Evolutionary conservation across 2,113 vertebrate genomes (phyloP), one percentile per base, ranked within the genome.

Genomic region (Empidonax traillii): DNA sequence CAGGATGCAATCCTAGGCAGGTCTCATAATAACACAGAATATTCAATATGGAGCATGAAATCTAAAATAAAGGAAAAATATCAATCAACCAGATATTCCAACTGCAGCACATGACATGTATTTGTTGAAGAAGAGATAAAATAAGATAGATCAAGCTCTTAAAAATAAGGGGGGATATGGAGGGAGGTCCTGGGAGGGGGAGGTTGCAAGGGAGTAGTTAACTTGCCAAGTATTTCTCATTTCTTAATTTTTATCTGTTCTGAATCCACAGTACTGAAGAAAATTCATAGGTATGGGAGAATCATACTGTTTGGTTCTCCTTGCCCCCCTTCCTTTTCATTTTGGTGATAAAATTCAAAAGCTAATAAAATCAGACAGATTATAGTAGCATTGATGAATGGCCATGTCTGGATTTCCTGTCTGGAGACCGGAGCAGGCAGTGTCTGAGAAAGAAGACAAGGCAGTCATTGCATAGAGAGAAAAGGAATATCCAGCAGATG

Each of bases 311-410:
- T 77, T 44, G 9, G 14, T 67, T 86, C 76, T 84, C 30, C 65
- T 72, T 12, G 27, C 20, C 58, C 63, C 74, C 58, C 30, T 84
- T 68, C 62, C 77, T 85, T 85, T 97, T 95, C 86, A 89, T 96
- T 97, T 93, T 92, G 87, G 89, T 95, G 96, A 97, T 97, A 98
- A 97, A 97, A 98, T 98, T 97, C 97, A 94, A 97, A 97, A 97
- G 96, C 97, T 98, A 98, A 98, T 98, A 98, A 98, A 98, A 95
- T 93, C 97, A 96, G 97, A 98, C 97, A 97, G 94, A 97, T 97
- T 96, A 97, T 96, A 97, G 96, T 94, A 97, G 94, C 96, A 96
- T 69, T 98, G 98, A 98, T 98, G 95, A 98, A 98, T 98, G 95
- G 90, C 95, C 94, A 89, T 96, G 97, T 98, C 98, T 98, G 97